These are phyloP conservation scores for Ophion ventricosus DNA, from an alignment of 2,888 invertebrate species.

Conservation along the genomic window DNA sequence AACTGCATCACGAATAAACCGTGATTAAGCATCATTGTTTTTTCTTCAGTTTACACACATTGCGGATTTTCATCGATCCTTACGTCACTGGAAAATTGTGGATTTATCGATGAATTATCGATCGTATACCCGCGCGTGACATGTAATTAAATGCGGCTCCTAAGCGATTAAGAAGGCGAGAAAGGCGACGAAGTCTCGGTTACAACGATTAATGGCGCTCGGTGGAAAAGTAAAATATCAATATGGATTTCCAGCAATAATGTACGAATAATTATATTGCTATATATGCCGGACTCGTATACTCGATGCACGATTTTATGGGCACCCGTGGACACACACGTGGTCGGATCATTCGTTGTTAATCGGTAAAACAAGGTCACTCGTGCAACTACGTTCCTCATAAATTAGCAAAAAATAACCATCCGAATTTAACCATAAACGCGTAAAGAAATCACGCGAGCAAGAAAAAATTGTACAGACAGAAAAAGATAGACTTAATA, in stretches of 20 bases:
- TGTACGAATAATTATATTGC: slow-evolving; percentile 44
- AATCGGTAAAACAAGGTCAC: background rate
- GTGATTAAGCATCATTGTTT: background rate
- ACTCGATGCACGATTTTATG: background rate
- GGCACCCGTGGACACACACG: slow-evolving; percentile 4
- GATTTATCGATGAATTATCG: slow-evolving; percentile 25
- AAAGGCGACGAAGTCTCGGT: slow-evolving; percentile 2
- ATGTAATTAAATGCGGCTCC: slow-evolving; percentile 4
- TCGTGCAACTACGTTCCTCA: background rate
- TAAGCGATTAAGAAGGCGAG: background rate
- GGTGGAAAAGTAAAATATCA: slow-evolving; percentile 43
- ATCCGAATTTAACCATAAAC: background rate
- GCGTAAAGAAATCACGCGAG: background rate
- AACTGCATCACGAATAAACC: background rate
- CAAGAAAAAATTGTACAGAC: background rate
- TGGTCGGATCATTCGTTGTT: background rate
- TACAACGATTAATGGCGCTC: slow-evolving; percentile 10
- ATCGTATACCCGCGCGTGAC: background rate
- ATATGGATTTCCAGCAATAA: slow-evolving; percentile 51
- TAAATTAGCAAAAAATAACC: background rate
- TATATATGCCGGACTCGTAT: background rate
- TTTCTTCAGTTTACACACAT: background rate
- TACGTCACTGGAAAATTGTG: background rate
- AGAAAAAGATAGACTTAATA: background rate
- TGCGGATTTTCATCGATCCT: slow-evolving; percentile 12